Evolutionary conservation across 2,797 vertebrate species (phyloP).

Genomic region (Oceanodroma leucorhoa): DNA sequence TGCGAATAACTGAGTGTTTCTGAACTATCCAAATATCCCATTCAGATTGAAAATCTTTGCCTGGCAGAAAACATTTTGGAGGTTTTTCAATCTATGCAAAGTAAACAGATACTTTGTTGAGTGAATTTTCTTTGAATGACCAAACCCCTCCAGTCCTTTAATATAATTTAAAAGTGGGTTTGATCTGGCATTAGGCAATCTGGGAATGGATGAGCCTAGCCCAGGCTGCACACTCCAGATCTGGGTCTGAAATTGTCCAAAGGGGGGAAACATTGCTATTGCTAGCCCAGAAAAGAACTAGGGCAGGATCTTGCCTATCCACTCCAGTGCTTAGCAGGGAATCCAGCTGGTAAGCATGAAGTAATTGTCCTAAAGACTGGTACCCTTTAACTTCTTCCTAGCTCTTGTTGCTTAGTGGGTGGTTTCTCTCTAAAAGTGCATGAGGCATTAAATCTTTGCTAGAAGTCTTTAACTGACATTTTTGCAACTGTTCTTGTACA

Average conservation of each 20-base stretch:
- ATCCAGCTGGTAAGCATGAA: not conserved
- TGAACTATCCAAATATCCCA: not conserved
- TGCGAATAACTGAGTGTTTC: not conserved
- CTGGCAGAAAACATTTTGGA: not conserved
- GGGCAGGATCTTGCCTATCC: not conserved
- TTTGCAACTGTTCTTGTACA: not conserved
- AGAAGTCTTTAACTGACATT: not conserved
- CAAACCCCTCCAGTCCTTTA: not conserved
- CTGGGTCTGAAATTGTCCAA: not conserved
- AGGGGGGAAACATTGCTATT: not conserved
- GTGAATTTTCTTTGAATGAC: not conserved
- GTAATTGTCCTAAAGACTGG: not conserved
- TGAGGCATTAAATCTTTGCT: not conserved
- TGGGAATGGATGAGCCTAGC: not conserved
- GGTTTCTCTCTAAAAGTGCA: not conserved
- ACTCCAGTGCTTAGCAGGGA: not conserved
- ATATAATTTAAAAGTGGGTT: not conserved
- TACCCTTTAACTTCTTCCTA: not conserved
- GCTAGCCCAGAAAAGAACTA: not conserved
- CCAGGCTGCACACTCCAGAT: not conserved
- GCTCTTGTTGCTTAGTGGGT: not conserved
- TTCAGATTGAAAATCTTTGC: not conserved
- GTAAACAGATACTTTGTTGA: not conserved
- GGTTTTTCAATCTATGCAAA: not conserved
- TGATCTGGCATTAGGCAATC: not conserved